phyloP scores from a whole-genome alignment of 2,888 invertebrate genomes.

The Sesia bembeciformis region DNA sequence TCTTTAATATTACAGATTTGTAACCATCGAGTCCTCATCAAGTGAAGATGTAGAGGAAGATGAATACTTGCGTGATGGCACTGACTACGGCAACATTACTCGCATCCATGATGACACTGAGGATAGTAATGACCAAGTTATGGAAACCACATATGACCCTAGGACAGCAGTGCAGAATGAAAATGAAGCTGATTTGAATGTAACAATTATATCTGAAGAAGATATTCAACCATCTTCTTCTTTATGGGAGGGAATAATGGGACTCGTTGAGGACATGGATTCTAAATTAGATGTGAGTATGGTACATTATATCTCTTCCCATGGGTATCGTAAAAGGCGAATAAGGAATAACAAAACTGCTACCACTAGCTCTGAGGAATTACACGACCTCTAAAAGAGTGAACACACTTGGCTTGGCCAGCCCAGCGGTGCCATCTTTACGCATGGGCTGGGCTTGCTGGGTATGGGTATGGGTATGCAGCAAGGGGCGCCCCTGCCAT shows the following conservation, averaged over 20 bases:
- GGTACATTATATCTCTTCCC: not conserved
- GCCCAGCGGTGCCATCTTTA: not conserved
- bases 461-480: too few species aligned
- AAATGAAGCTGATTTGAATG: conserved; percentile 49
- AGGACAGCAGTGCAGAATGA: conserved; percentile 31
- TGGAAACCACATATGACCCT: conserved; percentile 41
- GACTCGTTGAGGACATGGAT: conserved; percentile 54
- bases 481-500: not conserved
- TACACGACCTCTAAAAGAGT: too few species aligned
- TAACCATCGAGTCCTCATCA: conserved; percentile 82
- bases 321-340: too few species aligned
- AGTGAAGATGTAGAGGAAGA: conserved; percentile 75
- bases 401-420: not conserved
- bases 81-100: conserved; percentile 61
- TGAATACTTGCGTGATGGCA: conserved; percentile 60
- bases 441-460: too few species aligned
- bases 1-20: conserved; percentile 50
- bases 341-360: too few species aligned
- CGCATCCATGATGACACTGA: conserved; percentile 37
- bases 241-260: conserved; percentile 61
- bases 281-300: conserved; percentile 50
- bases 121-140: conserved; percentile 19
- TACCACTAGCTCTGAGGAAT: too few species aligned
- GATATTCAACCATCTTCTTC: conserved; percentile 45
- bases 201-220: conserved; percentile 47